Evolutionary conservation across 1,140 invertebrate genomes (phyloP).

Genomic region (Meloidogyne chitwoodi): DNA sequence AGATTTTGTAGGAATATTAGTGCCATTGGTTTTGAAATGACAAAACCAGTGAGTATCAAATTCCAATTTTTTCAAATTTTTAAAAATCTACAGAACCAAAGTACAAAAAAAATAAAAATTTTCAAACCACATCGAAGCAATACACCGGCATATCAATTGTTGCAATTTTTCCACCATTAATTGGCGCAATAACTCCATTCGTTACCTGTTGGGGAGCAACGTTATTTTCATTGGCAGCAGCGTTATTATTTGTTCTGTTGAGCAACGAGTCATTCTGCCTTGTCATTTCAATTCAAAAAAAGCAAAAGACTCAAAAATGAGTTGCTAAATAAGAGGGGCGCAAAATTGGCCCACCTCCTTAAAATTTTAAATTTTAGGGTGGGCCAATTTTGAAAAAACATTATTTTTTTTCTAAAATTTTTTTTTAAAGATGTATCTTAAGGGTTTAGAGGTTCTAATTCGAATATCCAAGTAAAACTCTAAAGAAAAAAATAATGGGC

Average conservation of each 20-base stretch:
- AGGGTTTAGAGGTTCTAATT: no score
- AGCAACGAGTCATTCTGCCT: not conserved
- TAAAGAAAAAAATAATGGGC: not conserved
- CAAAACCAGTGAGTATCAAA: not conserved
- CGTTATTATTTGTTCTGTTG: not conserved
- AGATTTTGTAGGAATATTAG: not conserved
- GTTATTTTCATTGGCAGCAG: not conserved
- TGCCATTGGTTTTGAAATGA: not conserved
- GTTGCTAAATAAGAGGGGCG: not conserved
- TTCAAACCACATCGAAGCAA: constrained; percentile 51
- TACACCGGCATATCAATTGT: constrained; percentile 49
- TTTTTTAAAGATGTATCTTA: no score
- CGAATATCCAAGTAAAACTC: no score
- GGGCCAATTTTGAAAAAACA: not conserved
- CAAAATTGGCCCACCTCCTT: not conserved
- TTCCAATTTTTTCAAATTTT: not conserved
- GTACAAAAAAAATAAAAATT: not conserved
- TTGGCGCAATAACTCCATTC: not conserved
- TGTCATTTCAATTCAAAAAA: not conserved
- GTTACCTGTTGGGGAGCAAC: not conserved
- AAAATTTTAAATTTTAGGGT: not conserved
- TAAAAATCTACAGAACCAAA: not conserved
- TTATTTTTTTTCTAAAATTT: no score
- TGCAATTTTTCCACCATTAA: not conserved
- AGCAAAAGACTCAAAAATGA: not conserved